These are phyloP conservation scores for Hedychridium roseum DNA, from an alignment of 2,888 invertebrate species.

Conservation along the genomic window DNA sequence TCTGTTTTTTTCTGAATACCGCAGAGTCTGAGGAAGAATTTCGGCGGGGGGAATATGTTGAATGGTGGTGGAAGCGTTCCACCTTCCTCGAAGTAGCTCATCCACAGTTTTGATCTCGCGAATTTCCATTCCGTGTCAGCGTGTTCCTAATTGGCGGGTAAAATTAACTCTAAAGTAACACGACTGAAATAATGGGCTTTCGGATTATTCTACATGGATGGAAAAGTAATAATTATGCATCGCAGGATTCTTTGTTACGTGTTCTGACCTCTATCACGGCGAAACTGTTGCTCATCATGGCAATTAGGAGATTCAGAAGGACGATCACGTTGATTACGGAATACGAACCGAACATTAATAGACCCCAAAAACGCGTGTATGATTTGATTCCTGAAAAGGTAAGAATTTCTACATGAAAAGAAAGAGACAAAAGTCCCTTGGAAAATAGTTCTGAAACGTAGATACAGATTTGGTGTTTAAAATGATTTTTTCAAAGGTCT, in stretches of 20 bases:
- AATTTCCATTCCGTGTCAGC: constrained; percentile 98
- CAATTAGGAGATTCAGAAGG: constrained; percentile 90
- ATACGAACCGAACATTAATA: constrained; percentile 96
- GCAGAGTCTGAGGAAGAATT: constrained; percentile 75
- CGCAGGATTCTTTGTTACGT: not conserved
- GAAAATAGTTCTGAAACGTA: too few species aligned
- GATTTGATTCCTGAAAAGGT: constrained; percentile 74
- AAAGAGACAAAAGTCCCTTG: too few species aligned
- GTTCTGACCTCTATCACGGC: constrained; percentile 86
- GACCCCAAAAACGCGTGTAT: constrained; percentile 93
- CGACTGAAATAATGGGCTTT: not conserved
- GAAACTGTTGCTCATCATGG: constrained; percentile 98
- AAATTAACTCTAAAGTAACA: too few species aligned
- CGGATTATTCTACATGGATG: not conserved
- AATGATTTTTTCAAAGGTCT: too few species aligned
- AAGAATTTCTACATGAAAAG: too few species aligned
- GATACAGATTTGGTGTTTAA: too few species aligned
- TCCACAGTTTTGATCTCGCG: constrained; percentile 92
- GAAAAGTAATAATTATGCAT: not conserved
- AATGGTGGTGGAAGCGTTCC: constrained; percentile 93
- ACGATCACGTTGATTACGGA: constrained; percentile 95
- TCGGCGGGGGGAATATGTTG: constrained; percentile 90
- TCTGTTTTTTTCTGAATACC: constrained; percentile 67
- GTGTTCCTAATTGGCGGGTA: too few species aligned
- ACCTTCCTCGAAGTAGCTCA: constrained; percentile 94